A percentile compares a stretch with the other conserved stretches of the same genome.
Evolutionary conservation across 2,888 invertebrate species (phyloP).

Genomic region (Hesperia comma): DNA sequence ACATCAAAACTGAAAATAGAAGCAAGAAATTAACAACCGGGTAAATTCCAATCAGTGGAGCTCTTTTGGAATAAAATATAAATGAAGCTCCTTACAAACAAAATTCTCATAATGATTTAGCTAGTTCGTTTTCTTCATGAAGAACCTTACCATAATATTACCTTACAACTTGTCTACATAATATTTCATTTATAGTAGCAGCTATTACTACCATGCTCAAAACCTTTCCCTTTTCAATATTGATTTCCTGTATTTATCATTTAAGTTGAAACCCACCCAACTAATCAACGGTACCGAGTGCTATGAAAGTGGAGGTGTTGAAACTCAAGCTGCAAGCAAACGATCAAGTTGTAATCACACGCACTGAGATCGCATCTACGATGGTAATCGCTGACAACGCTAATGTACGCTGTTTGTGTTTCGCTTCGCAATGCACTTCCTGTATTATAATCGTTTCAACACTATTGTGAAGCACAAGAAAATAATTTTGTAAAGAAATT

Average conservation of each 20-base stretch:
- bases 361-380: slow-evolving; percentile 14
- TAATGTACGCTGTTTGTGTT: slow-evolving; percentile 36
- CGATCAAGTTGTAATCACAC: slow-evolving; percentile 13
- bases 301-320: slow-evolving; percentile 3
- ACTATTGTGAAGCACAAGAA: slow-evolving; percentile 6
- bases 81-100: too few species aligned
- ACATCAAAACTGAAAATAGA: too few species aligned
- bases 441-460: slow-evolving; percentile 20
- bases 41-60: too few species aligned
- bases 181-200: too few species aligned
- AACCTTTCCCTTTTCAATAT: not conserved
- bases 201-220: not conserved
- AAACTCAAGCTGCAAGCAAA: slow-evolving; percentile 12
- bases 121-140: too few species aligned
- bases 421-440: slow-evolving; percentile 27
- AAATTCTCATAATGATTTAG: too few species aligned
- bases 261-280: not conserved
- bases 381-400: slow-evolving; percentile 24
- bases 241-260: not conserved
- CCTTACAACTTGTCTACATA: too few species aligned
- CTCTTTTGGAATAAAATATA: too few species aligned
- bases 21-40: too few species aligned
- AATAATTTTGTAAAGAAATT: not conserved
- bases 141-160: too few species aligned
- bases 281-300: not conserved